Base-by-base conservation (phyloP, 35 echinoderm and acorn worm species). In the Nesometra sesokonis region DNA sequence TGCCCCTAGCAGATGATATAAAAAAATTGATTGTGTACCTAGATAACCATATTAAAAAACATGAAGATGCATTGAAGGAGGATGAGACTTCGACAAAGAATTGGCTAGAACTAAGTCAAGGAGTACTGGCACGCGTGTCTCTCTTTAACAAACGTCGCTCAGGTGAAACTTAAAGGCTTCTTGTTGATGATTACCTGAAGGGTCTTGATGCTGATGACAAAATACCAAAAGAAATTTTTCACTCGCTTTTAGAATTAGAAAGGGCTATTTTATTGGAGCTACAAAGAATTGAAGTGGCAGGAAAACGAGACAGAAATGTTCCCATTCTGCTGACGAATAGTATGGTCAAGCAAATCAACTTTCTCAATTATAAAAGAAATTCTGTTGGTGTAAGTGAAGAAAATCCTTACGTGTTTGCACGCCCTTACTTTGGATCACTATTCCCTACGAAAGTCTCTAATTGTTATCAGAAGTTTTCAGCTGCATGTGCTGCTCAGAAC, bases 401-500 rank as follows among this genome's bases (percentile, higher is more conserved):
- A 0, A 86, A 87, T 37, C 86, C 86, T 5, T 90, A 91, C 52
- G 76, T 91, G 29, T 91, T 91, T 80, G 90, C 85, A 33, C 30
- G 86, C 23, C 30, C 80, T 17, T 89, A 89, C 33, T 88, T 81
- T 89, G 88, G 38, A 31, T 89, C 88, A 76, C 67, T 83, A 21
- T 46, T 80, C 35, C 32, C 84, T 40, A 36, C 32, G 2, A 86
- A 77, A 32, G 84, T 46, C 3, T 67, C 76, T 81, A 79, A 87
- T 29, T 86, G 77, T 57, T 81, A 77, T 27, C 76, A 57, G 79
- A 76, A 87, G 32, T 82, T 86, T 36, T 47, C 85, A 29, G 80
- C 76, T 13, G 29, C 13, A 32, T 91, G 84, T 86, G 90, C 77
- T 87, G 90, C 85, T 9, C 23, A 77, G 31, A 79, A 91, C 37